Evolutionary conservation across 2,113 vertebrate species (phyloP), one percentile per base, ranked within the genome.

Genomic region (Colaptes auratus): DNA sequence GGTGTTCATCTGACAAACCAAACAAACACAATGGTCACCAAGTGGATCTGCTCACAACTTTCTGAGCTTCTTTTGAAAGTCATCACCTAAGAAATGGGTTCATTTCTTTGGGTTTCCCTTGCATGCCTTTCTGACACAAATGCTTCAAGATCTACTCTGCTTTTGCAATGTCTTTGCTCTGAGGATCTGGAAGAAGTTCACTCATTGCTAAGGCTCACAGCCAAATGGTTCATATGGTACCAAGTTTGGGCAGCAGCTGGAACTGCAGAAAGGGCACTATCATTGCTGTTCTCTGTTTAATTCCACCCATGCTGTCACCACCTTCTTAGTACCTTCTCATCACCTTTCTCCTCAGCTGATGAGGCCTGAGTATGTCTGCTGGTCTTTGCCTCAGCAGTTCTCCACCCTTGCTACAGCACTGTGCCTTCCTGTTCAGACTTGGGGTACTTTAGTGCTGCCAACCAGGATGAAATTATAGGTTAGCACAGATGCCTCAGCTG

Each of bases 371-470:
- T 28, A 3, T 10, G 16, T 9, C n/a, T 35, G 2, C 4, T 39
- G 50, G 36, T 42, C 64, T 71, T 33, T 55, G 30, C 70, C 20
- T 79, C 31, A 4, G 36, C 39, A 8, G 8, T 44, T n/a, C 16
- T 12, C 9, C 20, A 8, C 59, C 59, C 56, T 58, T 58, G 1
- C 52, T n/a, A 6, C 50, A 15, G 21, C 60, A 73, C 78, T 58
- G 0, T 65, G 42, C 46, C 50, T 48, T 5, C 0, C 33, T 5
- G 17, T 53, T 74, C 13, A 0, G 36, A 7, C 50, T 60, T 25
- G 1, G 19, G 61, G 1, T 20, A 21, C 61, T 21, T 74, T 13
- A 55, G 65, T 53, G 82, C 61, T 87, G 52, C 71, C 66, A 33
- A 6, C n/a, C 28, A 19, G 86, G 75, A 82, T 95, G 95, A 55